These are phyloP conservation scores for Volucella inflata DNA, from an alignment of 2,888 invertebrate species.

Conservation along the genomic window DNA sequence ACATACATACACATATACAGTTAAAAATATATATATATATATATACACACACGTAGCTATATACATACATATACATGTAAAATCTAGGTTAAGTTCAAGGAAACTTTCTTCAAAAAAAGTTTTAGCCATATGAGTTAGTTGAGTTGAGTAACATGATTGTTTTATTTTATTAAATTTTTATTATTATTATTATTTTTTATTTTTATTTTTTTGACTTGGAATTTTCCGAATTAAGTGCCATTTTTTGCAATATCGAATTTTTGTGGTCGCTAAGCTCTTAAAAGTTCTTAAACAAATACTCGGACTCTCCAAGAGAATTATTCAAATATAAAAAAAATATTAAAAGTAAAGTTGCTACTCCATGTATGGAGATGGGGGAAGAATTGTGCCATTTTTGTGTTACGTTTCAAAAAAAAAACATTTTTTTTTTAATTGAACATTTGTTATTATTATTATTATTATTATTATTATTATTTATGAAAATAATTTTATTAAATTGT, in stretches of 20 bases:
- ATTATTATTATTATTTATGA: constrained; percentile 41
- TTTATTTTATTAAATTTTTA: neutral
- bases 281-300: constrained; percentile 59
- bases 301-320: constrained; percentile 26
- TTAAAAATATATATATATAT: constrained; percentile 5
- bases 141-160: constrained; percentile 28
- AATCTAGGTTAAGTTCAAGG: constrained; percentile 13
- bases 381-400: constrained; percentile 67
- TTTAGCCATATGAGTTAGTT: neutral
- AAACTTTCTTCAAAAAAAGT: neutral
- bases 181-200: constrained; percentile 6
- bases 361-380: constrained; percentile 35
- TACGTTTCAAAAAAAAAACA: constrained; percentile 39
- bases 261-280: constrained; percentile 56
- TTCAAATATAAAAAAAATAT: neutral
- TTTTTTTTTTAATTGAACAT: constrained; percentile 48
- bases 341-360: constrained; percentile 22
- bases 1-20: constrained; percentile 22
- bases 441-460: constrained; percentile 70
- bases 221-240: constrained; percentile 67
- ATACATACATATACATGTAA: neutral
- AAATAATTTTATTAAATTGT: constrained; percentile 30
- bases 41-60: neutral
- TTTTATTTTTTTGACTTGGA: constrained; percentile 18
- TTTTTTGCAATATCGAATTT: constrained; percentile 65